phyloP scores from a whole-genome alignment of 2,888 invertebrate genomes.

The Athalia cordata region DNA sequence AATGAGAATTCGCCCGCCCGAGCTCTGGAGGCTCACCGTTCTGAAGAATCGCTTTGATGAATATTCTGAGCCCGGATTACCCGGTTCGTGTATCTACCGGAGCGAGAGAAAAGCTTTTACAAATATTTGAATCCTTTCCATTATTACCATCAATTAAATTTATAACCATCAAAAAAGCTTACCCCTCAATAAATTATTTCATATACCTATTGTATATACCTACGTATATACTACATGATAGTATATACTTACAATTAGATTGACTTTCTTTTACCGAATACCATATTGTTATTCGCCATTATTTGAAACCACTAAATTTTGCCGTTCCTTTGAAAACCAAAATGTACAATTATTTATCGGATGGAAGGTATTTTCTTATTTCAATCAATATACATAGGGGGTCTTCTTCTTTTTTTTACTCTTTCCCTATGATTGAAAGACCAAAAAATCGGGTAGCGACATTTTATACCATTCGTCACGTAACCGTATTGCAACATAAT shows the following conservation, averaged over 20 bases:
- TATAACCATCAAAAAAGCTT: constrained; percentile 32
- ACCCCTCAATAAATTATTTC: constrained; percentile 18
- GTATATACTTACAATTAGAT: too few relatives aligned
- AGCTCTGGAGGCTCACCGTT: neutral
- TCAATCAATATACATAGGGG: too few relatives aligned
- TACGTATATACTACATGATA: neutral
- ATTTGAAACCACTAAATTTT: too few relatives aligned
- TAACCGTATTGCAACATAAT: neutral
- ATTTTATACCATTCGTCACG: neutral
- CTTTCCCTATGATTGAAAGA: neutral
- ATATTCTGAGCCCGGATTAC: constrained; percentile 19
- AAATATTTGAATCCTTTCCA: constrained; percentile 41
- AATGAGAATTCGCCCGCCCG: neutral
- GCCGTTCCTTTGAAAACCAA: too few relatives aligned
- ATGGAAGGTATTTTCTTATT: too few relatives aligned
- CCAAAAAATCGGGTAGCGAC: neutral
- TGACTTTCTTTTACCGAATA: too few relatives aligned
- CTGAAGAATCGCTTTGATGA: neutral
- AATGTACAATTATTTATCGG: too few relatives aligned
- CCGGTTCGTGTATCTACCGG: constrained; percentile 9
- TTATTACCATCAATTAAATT: constrained; percentile 42
- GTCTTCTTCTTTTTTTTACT: too few relatives aligned
- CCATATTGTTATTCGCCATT: too few relatives aligned
- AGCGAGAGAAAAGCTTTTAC: constrained; percentile 29
- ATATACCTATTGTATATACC: too few relatives aligned